Conservation (phyloP, 2,797 vertebrate species). For the Parambassis ranga region DNA sequence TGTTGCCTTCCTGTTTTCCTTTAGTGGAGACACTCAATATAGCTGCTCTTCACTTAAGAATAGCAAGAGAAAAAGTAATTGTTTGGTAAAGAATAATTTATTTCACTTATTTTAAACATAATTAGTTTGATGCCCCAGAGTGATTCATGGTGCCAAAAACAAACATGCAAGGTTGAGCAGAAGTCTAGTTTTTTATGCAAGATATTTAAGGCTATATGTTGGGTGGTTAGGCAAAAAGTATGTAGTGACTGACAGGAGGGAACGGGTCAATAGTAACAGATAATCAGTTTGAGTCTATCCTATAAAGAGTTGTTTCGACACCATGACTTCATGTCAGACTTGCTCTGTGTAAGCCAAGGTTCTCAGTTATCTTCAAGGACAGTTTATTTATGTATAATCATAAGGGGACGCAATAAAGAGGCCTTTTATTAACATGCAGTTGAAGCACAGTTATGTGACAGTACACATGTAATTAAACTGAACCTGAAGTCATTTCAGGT, state of each 20-base stretch:
- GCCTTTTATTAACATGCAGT: background rate
- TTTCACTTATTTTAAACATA: constrained; percentile 8
- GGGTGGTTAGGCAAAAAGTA: background rate
- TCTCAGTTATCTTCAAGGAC: constrained; percentile 7
- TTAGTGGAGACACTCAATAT: constrained; percentile 6
- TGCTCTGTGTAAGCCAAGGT: constrained; percentile 61
- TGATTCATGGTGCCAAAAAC: background rate
- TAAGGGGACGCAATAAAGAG: background rate
- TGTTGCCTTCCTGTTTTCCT: constrained; percentile 3
- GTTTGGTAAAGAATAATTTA: constrained; percentile 10
- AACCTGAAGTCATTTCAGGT: no score
- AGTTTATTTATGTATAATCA: constrained; percentile 21
- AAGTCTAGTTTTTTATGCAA: constrained; percentile 17
- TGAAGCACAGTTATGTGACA: constrained; percentile 17
- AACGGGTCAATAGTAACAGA: background rate
- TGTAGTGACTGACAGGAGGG: background rate
- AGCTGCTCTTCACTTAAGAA: constrained; percentile 19
- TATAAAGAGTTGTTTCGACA: no score
- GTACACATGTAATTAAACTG: no score
- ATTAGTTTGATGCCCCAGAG: background rate
- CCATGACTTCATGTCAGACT: no score
- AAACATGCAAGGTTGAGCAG: constrained; percentile 1
- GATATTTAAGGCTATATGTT: background rate
- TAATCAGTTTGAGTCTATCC: background rate
- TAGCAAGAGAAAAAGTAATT: background rate